Evolutionary conservation across 2,113 vertebrate species (phyloP), one percentile per base, ranked within the genome.

Genomic region (Anolis sagrei): DNA sequence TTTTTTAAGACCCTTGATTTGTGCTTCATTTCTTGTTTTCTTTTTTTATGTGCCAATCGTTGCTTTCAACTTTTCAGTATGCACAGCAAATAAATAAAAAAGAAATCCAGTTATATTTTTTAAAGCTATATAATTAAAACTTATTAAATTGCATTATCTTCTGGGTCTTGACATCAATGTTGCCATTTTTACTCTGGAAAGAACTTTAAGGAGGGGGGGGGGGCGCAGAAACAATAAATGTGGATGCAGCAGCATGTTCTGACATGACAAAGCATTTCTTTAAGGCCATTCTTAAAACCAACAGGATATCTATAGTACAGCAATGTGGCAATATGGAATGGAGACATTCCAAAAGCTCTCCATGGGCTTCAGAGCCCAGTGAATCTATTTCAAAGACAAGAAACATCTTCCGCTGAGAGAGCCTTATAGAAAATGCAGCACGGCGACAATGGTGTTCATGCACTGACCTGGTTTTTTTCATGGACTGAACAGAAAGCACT

Each of bases 401-500:
- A 75, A 75, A 27, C 6, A 29, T 29, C 13, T 62, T 48, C 44
- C 16, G 73, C 23, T 19, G 73, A 13, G 61, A 16, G 34, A 69
- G 72, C 74, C 1, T 0, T 79, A 68, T 18, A 88, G 75, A 78
- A 66, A 87, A 87, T 69, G 79, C 79, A 21, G 51, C 83, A 70
- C 23, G 32, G 79, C 69, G 21, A n/a, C 91, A 88, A 89, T 88
- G 92, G 82, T 82, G 49, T 90, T 91, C 93, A 93, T 93, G 91
- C 94, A 97, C 98, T 97, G 93, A 99, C 98, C 97, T 98, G 97
- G 95, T 99, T 99, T 95, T 97, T 98, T 93, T 98, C 97, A 88
- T 97, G 97, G 91, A 99, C 97, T 49, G 98, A 99, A 96, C 98
- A 99, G 95, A 99, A 98, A 92, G 97, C 97, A 90, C 97, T 97